Conservation (phyloP, 2,113 vertebrate species). For the Hippopotamus amphibius region DNA sequence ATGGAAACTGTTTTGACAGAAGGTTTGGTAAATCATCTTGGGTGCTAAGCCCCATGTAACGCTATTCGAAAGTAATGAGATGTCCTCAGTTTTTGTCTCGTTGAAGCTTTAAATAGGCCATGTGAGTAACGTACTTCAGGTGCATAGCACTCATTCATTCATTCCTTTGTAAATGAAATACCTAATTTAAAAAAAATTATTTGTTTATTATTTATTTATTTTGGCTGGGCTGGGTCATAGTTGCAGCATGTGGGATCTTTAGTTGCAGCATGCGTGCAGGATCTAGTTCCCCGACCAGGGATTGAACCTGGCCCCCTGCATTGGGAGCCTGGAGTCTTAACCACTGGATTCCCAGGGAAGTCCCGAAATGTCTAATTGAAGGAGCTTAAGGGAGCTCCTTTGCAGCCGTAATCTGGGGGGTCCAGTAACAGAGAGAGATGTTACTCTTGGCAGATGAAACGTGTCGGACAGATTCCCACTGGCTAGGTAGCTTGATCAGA, state of each 20-base stretch:
- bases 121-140: conserved; percentile 79
- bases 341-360: no score
- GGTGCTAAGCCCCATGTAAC: neutral
- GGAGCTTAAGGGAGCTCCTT: conserved; percentile 74
- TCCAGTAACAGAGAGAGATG: conserved; percentile 56
- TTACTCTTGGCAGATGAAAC: conserved; percentile 62
- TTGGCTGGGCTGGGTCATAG: no score
- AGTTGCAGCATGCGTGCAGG: no score
- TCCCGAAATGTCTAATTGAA: conserved; percentile 85
- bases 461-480: neutral
- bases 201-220: no score
- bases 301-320: no score
- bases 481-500: conserved; percentile 23
- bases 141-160: conserved; percentile 83
- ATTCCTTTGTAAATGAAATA: conserved; percentile 83
- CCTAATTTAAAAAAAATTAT: conserved; percentile 61
- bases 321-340: no score
- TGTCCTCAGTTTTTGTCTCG: conserved; percentile 81
- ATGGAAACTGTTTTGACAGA: neutral
- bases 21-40: conserved; percentile 48
- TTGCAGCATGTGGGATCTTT: no score
- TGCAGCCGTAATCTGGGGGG: conserved; percentile 3
- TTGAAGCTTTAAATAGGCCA: conserved; percentile 81
- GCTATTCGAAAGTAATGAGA: neutral
- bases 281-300: no score